phyloP scores from a whole-genome alignment of 1,140 invertebrate species.

The Asobara japonica region DNA sequence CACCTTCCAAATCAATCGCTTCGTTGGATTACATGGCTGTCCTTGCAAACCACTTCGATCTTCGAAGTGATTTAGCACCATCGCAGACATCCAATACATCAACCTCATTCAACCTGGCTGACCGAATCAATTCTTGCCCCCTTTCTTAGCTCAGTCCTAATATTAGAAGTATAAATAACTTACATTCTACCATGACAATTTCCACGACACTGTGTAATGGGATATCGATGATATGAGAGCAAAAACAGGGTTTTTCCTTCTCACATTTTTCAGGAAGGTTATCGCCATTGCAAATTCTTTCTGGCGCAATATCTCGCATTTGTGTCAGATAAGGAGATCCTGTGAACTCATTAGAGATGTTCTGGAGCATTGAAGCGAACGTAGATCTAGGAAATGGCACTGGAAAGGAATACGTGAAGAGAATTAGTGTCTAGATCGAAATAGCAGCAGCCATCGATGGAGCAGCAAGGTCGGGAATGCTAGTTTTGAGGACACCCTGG shows the following conservation, averaged over 20 bases:
- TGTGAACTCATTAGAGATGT: slow-evolving; percentile 15
- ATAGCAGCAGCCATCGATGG: too few relatives aligned
- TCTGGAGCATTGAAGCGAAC: background rate
- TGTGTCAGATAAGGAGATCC: slow-evolving; percentile 10
- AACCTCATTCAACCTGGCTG: too few relatives aligned
- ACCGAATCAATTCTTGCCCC: background rate
- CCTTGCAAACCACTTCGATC: too few relatives aligned
- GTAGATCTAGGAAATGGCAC: background rate
- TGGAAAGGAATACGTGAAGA: background rate
- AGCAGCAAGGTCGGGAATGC: too few relatives aligned
- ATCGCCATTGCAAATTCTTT: slow-evolving; percentile 1
- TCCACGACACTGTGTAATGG: slow-evolving; percentile 50
- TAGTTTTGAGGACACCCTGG: too few relatives aligned
- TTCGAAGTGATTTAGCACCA: too few relatives aligned
- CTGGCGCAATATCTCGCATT: background rate
- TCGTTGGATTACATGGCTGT: too few relatives aligned
- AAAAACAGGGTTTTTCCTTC: background rate
- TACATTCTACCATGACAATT: slow-evolving; percentile 70
- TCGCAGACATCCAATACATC: slow-evolving; percentile 25
- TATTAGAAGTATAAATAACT: slow-evolving; percentile 24
- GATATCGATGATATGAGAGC: slow-evolving; percentile 14
- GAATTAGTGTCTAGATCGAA: too few relatives aligned
- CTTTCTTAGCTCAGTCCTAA: background rate
- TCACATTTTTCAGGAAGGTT: background rate
- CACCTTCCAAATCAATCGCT: too few relatives aligned